Percentiles rank a stretch among this genome's conserved stretches.
Conservation (phyloP, 2,113 vertebrate genomes). For the Electrona antarctica region DNA sequence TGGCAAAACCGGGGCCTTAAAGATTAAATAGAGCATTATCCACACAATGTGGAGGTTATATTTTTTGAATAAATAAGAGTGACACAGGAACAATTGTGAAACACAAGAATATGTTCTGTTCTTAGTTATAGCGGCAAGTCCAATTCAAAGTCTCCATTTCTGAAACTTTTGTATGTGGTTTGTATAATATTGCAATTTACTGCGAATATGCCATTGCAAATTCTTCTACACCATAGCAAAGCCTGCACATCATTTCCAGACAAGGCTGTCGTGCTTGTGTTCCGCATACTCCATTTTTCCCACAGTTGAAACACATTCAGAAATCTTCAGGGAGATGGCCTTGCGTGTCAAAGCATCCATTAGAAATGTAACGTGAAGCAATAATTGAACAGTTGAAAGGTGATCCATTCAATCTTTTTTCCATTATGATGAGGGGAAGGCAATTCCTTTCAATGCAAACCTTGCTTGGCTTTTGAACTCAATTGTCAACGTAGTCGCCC, state of each 20-base stretch:
- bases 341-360: slow-evolving; percentile 56
- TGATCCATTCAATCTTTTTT: slow-evolving; percentile 34
- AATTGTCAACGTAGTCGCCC: slow-evolving; percentile 32
- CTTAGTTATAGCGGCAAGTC: no score
- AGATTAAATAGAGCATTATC: slow-evolving; percentile 6
- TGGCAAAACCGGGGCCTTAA: slow-evolving; percentile 24
- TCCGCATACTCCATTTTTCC: slow-evolving; percentile 29
- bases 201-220: neutral
- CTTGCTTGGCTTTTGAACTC: slow-evolving; percentile 38
- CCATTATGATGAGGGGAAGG: slow-evolving; percentile 27
- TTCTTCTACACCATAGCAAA: slow-evolving; percentile 3
- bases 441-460: slow-evolving; percentile 50
- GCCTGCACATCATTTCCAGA: slow-evolving; percentile 23
- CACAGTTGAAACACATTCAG: slow-evolving; percentile 40
- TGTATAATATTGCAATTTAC: neutral
- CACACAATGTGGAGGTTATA: neutral
- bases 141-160: no score
- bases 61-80: neutral
- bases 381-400: slow-evolving; percentile 57
- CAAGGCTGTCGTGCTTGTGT: slow-evolving; percentile 25
- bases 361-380: slow-evolving; percentile 40
- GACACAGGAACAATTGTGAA: neutral
- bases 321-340: slow-evolving; percentile 45
- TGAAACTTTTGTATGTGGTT: neutral
- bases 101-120: neutral